Evolutionary conservation across 2,113 vertebrate genomes (phyloP).

Genomic region (Oryctolagus cuniculus): DNA sequence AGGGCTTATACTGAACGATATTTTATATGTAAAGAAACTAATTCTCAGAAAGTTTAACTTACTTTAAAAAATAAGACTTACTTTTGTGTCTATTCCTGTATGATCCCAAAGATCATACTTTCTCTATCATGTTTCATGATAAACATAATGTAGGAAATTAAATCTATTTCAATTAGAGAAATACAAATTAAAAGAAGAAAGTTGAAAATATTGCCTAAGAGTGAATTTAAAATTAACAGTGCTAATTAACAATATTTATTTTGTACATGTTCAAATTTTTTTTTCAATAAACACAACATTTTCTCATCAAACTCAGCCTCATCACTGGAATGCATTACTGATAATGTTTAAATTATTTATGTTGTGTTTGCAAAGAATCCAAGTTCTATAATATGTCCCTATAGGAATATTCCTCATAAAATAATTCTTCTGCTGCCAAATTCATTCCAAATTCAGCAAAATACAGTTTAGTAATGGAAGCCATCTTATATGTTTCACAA

Average conservation of each 20-base stretch:
- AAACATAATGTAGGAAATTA: not conserved
- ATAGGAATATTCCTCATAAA: not conserved
- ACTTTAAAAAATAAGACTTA: not conserved
- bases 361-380: slow-evolving; percentile 16
- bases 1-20: not conserved
- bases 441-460: not conserved
- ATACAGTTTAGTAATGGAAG: not conserved
- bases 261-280: slow-evolving; percentile 4
- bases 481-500: not conserved
- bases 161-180: not conserved
- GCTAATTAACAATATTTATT: not conserved
- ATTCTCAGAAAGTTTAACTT: not conserved
- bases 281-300: slow-evolving; percentile 29
- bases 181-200: not conserved
- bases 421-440: not conserved
- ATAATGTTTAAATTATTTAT: slow-evolving; percentile 2
- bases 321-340: slow-evolving; percentile 13
- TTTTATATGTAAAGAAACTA: not conserved
- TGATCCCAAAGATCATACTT: not conserved
- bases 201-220: not conserved
- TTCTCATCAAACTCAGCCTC: not conserved
- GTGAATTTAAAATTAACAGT: not conserved
- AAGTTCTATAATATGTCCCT: not conserved
- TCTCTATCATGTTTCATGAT: not conserved
- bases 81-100: not conserved